Percentiles rank a stretch among this genome's conserved stretches.
These are phyloP conservation scores for Columba livia DNA, from an alignment of 2,113 vertebrate genomes.

Conservation along the genomic window DNA sequence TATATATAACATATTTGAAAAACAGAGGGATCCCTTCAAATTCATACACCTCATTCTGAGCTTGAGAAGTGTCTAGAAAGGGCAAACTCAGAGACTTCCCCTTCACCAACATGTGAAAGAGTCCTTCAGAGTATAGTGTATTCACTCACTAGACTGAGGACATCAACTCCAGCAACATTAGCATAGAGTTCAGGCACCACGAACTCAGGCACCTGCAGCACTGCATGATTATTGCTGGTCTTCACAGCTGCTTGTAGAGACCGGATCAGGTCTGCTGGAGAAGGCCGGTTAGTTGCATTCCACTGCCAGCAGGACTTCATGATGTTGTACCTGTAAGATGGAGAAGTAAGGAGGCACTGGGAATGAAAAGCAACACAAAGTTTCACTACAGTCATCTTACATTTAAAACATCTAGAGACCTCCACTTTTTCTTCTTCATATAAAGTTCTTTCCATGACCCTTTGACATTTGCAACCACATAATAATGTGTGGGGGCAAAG, in stretches of 20 bases:
- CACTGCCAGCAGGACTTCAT: conserved; percentile 91
- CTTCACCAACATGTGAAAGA: background rate
- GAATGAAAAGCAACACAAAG: background rate
- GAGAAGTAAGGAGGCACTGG: background rate
- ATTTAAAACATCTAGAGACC: background rate
- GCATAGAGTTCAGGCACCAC: conserved; percentile 76
- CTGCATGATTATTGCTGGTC: conserved; percentile 78
- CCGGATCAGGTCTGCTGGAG: conserved; percentile 72
- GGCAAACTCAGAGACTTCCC: background rate
- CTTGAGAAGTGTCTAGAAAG: background rate
- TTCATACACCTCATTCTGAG: background rate
- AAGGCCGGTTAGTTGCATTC: conserved; percentile 78
- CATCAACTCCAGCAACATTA: conserved; percentile 59
- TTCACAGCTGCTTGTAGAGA: conserved; percentile 77
- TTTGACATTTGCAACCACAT: background rate
- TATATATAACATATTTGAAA: background rate
- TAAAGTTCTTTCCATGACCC: background rate
- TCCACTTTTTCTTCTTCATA: background rate
- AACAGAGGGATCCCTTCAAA: background rate
- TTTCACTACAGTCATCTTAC: background rate
- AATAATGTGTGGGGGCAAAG: background rate
- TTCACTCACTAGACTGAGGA: conserved; percentile 41
- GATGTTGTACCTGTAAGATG: conserved; percentile 78
- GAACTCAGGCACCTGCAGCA: conserved; percentile 80
- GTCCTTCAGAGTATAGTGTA: conserved; percentile 68